Evolutionary conservation across 1,140 invertebrate species (phyloP).

Genomic region (Sipha flava): DNA sequence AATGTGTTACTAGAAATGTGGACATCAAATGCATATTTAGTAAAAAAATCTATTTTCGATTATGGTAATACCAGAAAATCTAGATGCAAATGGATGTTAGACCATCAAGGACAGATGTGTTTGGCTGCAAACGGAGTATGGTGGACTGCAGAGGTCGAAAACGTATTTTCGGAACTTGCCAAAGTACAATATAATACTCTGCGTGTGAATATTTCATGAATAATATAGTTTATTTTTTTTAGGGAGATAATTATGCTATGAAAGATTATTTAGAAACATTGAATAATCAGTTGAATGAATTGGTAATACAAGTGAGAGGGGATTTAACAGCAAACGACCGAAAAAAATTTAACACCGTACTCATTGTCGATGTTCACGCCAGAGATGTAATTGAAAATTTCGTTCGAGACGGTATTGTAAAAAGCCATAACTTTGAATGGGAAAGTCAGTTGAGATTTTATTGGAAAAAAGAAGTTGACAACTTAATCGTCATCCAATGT

Average conservation of each 20-base stretch:
- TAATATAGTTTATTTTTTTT: slow-evolving; percentile 37
- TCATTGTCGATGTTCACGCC: slow-evolving; percentile 83
- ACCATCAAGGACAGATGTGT: slow-evolving; percentile 81
- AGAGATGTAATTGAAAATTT: slow-evolving; percentile 81
- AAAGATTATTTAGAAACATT: slow-evolving; percentile 74
- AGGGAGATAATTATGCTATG: slow-evolving; percentile 74
- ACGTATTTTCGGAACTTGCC: slow-evolving; percentile 68
- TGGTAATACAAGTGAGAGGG: slow-evolving; percentile 64
- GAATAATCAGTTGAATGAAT: slow-evolving; percentile 73
- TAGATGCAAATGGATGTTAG: slow-evolving; percentile 74
- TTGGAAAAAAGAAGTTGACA: slow-evolving; percentile 67
- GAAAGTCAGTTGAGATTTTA: slow-evolving; percentile 87
- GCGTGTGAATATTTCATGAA: background rate
- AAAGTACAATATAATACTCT: slow-evolving; percentile 41
- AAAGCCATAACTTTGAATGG: slow-evolving; percentile 80
- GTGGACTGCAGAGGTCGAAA: slow-evolving; percentile 90
- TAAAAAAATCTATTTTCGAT: slow-evolving; percentile 77
- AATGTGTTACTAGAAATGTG: slow-evolving; percentile 74
- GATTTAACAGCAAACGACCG: slow-evolving; percentile 69
- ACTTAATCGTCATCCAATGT: slow-evolving; percentile 73
- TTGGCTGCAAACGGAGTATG: slow-evolving; percentile 78
- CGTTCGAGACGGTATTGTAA: slow-evolving; percentile 74
- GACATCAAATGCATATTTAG: slow-evolving; percentile 68
- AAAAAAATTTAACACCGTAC: slow-evolving; percentile 75
- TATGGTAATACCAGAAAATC: slow-evolving; percentile 64